Conservation (phyloP, 2,113 vertebrate species). For the Solea solea region DNA sequence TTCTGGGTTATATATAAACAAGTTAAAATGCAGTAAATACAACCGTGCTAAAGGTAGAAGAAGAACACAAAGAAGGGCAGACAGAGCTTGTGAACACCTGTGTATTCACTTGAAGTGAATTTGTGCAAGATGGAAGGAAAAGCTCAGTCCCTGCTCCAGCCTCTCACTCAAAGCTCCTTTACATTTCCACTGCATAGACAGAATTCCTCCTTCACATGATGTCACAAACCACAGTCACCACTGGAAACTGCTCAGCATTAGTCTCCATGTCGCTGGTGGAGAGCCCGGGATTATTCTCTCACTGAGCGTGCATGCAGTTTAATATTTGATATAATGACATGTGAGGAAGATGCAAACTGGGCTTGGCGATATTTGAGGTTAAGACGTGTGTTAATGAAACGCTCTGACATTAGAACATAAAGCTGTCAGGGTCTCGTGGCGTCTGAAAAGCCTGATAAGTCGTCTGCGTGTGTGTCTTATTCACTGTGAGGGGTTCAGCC, state of each 20-base stretch:
- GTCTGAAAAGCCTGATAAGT: constrained; percentile 24
- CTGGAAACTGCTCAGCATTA: constrained; percentile 38
- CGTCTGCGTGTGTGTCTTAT: constrained; percentile 5
- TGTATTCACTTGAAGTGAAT: constrained; percentile 1
- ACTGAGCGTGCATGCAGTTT: constrained; percentile 12
- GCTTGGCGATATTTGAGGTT: not conserved
- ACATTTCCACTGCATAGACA: constrained; percentile 67
- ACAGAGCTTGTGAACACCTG: constrained; percentile 30
- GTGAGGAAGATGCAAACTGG: not conserved
- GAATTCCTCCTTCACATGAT: constrained; percentile 62
- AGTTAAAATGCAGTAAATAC: not conserved
- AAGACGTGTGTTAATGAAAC: not conserved
- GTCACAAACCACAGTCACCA: constrained; percentile 49
- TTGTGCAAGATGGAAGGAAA: constrained; percentile 9
- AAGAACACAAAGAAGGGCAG: not conserved
- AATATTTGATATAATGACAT: not conserved
- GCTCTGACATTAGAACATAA: constrained; percentile 5
- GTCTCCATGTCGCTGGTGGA: constrained; percentile 40
- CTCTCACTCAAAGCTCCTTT: constrained; percentile 50
- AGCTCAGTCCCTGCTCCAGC: constrained; percentile 16
- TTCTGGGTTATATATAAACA: not conserved
- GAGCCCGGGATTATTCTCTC: constrained; percentile 35
- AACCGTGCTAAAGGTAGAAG: not conserved
- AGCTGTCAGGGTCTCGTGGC: not conserved
- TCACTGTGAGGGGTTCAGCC: constrained; percentile 21